Conservation (phyloP, 2,797 vertebrate species). For the Pangasius sanitwongsei region DNA sequence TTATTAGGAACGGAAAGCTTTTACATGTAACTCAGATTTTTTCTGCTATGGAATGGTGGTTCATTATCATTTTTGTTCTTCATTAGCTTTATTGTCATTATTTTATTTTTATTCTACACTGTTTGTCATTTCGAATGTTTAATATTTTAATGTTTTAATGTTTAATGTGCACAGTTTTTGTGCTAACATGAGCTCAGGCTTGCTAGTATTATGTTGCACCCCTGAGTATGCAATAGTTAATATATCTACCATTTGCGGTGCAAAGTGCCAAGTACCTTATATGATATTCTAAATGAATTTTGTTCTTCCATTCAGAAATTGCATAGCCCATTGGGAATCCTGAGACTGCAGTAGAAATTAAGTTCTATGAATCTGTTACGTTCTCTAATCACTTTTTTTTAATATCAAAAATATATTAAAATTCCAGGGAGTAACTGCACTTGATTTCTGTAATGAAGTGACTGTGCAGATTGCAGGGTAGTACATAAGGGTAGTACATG, state of each 20-base stretch:
- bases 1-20: not conserved
- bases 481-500: not conserved
- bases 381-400: not conserved
- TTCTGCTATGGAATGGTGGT: not conserved
- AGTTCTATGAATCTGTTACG: not conserved
- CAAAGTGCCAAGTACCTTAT: not conserved
- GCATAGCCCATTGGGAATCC: not conserved
- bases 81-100: not conserved
- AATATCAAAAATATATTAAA: not conserved
- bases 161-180: not conserved
- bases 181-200: not conserved
- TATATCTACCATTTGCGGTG: not conserved
- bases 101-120: not conserved
- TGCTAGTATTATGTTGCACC: not conserved
- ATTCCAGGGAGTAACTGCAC: not conserved
- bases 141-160: not conserved
- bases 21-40: not conserved
- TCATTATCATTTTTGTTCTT: not conserved
- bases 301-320: not conserved
- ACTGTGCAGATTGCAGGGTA: not conserved
- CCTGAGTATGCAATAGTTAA: not conserved
- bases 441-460: not conserved
- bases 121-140: not conserved
- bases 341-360: not conserved
- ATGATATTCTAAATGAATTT: not conserved